These are phyloP conservation scores for Cyclargus thomasi DNA, from an alignment of 1,140 invertebrate species.

Conservation along the genomic window DNA sequence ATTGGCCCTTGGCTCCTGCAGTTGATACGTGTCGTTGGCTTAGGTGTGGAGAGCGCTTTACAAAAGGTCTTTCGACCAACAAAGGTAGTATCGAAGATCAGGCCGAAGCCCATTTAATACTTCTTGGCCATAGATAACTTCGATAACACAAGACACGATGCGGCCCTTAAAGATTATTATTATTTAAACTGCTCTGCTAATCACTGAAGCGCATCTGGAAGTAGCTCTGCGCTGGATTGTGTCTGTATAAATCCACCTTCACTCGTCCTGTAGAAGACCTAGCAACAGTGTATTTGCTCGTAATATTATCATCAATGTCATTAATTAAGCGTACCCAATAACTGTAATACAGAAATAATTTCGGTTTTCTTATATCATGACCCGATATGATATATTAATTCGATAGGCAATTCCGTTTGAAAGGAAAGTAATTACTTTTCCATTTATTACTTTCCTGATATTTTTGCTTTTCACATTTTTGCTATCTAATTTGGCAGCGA, in stretches of 20 bases:
- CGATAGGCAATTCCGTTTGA: slow-evolving; percentile 15
- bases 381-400: slow-evolving; percentile 11
- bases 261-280: neutral
- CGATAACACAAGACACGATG: too few relatives aligned
- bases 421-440: slow-evolving; percentile 23
- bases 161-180: too few relatives aligned
- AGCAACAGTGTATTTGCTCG: neutral
- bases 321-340: neutral
- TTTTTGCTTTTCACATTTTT: slow-evolving; percentile 28
- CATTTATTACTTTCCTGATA: slow-evolving; percentile 33
- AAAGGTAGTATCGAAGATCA: too few relatives aligned
- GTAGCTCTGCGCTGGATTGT: too few relatives aligned
- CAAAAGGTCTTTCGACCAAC: too few relatives aligned
- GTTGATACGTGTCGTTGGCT: too few relatives aligned
- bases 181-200: too few relatives aligned
- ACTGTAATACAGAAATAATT: slow-evolving; percentile 8
- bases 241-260: neutral
- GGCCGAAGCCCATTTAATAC: too few relatives aligned
- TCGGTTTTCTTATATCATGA: slow-evolving; percentile 6
- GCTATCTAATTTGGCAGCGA: slow-evolving; percentile 25
- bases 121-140: too few relatives aligned
- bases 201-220: too few relatives aligned
- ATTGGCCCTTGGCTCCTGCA: too few relatives aligned
- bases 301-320: neutral
- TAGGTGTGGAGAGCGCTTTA: too few relatives aligned